A percentile compares a stretch with the other conserved stretches of the same genome.
Conservation (phyloP, 2,888 invertebrate genomes). For the Rotaria macrura region DNA sequence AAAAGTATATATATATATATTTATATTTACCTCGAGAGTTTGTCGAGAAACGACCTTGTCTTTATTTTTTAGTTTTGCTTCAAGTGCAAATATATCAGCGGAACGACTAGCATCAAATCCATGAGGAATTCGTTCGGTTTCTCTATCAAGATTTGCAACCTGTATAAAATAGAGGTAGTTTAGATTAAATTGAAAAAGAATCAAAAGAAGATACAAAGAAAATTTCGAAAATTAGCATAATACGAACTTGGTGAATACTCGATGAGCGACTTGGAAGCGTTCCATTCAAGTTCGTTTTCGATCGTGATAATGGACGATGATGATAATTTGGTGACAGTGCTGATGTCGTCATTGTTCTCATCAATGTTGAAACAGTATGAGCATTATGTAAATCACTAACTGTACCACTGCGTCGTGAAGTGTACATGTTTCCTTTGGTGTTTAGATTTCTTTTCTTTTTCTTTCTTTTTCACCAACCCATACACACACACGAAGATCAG, state of each 20-base stretch:
- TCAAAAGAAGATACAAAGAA: no score
- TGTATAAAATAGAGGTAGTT: slow-evolving; percentile 35
- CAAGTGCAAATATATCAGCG: slow-evolving; percentile 47
- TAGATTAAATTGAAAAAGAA: no score
- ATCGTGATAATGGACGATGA: not conserved
- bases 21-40: slow-evolving; percentile 44
- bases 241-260: not conserved
- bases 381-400: not conserved
- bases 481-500: not conserved
- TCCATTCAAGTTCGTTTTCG: not conserved
- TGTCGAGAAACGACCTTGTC: slow-evolving; percentile 48
- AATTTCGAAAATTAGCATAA: no score
- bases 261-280: not conserved
- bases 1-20: no score
- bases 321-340: not conserved
- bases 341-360: not conserved
- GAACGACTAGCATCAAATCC: slow-evolving; percentile 48
- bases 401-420: not conserved
- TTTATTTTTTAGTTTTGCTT: slow-evolving; percentile 46
- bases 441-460: not conserved
- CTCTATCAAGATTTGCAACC: slow-evolving; percentile 48
- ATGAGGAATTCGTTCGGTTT: slow-evolving; percentile 46
- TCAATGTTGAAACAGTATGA: not conserved
- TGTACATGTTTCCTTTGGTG: not conserved
- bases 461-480: not conserved